These are phyloP conservation scores for Achatina immaculata DNA, from an alignment of 1,140 invertebrate species.

Conservation along the genomic window DNA sequence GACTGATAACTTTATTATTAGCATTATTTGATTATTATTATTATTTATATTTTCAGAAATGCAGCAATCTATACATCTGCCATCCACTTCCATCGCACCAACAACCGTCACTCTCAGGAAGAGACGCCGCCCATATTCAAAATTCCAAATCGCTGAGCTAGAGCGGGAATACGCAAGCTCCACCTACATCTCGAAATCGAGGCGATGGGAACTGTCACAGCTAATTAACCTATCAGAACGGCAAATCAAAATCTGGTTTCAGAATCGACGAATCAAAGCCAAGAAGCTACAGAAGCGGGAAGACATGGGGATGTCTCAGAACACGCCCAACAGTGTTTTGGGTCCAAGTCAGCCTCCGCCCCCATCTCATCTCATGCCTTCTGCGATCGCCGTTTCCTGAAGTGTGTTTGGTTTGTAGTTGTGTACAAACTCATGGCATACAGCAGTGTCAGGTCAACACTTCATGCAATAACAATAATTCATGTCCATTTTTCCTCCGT, in stretches of 20 bases:
- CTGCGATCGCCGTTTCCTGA: slow-evolving; percentile 29
- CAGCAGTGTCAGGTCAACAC: not conserved
- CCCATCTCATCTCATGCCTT: slow-evolving; percentile 30
- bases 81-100: slow-evolving; percentile 63
- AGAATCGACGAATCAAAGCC: slow-evolving; percentile 97
- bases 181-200: slow-evolving; percentile 94
- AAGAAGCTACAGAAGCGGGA: slow-evolving; percentile 75
- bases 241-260: slow-evolving; percentile 96
- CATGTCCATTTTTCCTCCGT: not conserved
- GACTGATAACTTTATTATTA: too few relatives aligned
- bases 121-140: slow-evolving; percentile 93
- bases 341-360: slow-evolving; percentile 17
- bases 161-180: slow-evolving; percentile 96
- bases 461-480: not conserved
- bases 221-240: slow-evolving; percentile 93
- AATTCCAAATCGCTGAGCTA: slow-evolving; percentile 92
- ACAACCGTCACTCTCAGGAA: slow-evolving; percentile 74
- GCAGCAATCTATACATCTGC: slow-evolving; percentile 63
- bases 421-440: not conserved
- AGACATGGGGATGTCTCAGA: slow-evolving; percentile 43
- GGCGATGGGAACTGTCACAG: slow-evolving; percentile 93
- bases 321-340: slow-evolving; percentile 16
- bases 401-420: slow-evolving; percentile 14
- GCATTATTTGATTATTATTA: too few relatives aligned
- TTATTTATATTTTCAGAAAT: slow-evolving; percentile 56